Evolutionary conservation across 2,797 vertebrate species (phyloP).

Genomic region (Pteropus rufus): DNA sequence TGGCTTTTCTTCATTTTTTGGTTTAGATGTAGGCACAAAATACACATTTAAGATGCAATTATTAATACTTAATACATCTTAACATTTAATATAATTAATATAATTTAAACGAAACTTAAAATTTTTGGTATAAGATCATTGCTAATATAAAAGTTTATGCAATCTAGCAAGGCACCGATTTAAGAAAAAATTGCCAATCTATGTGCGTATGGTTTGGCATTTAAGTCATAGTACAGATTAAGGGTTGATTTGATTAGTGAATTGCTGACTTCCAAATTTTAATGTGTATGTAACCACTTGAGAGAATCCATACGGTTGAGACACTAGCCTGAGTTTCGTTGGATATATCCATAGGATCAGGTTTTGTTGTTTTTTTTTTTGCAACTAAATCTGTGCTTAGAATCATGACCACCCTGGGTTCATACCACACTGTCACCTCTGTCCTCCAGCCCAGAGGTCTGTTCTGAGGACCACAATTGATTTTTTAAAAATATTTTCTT

Average conservation of each 20-base stretch:
- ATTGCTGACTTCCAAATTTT: constrained; percentile 20
- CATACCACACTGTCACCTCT: background rate
- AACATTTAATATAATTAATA: background rate
- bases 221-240: background rate
- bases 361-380: background rate
- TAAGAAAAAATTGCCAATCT: background rate
- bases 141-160: background rate
- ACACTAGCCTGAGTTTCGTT: background rate
- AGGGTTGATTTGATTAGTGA: constrained; percentile 44
- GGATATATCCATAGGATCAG: too few species aligned
- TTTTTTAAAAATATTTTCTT: background rate
- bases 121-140: constrained; percentile 3
- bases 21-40: background rate
- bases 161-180: background rate
- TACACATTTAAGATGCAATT: constrained; percentile 14
- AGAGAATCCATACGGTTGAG: background rate
- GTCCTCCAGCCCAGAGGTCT: background rate
- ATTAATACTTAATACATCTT: constrained; percentile 31
- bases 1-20: constrained; percentile 23
- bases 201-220: background rate
- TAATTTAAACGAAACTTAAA: background rate
- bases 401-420: background rate
- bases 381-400: background rate
- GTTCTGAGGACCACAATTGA: background rate
- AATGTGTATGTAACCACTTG: constrained; percentile 18